Base-by-base conservation (phyloP, 2,888 invertebrate genomes). In the Antheraea assamensis region DNA sequence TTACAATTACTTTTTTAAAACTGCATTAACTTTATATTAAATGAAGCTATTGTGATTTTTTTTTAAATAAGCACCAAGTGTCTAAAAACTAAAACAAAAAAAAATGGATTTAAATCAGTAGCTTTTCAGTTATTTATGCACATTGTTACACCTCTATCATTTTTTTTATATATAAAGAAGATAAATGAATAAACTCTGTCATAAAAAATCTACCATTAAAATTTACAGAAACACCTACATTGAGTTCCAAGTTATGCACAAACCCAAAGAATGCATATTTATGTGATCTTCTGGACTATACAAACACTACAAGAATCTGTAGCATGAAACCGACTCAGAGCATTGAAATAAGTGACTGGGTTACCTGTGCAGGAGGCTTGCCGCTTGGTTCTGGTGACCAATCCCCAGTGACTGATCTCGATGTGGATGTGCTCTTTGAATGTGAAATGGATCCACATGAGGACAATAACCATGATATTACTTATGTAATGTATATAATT, bases 221-320 rank as follows among this genome's bases (percentile, higher is more conserved):
- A 24, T 72, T 91, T 92, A 58, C 89, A 94, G 94, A 94, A 90
- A 93, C 94, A 61, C 94, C 94, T 70, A 93, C 94, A 73, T 81
- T 95, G 71, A 95, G 95, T 82, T 95, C 95, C 52, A 91, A 91
- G 80, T 84, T 95, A 19, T 95, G 96, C 80, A 91, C 88, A 72
- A 95, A 95, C 84, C 95, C 95, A 73, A 93, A 90, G 81, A 91
- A 92, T 85, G 95, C 95, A 75, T 95, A 95, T 84, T 89, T 96
- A 13, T 96, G 96, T 84, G 96, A 97, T 87, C 89, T 97, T 24
- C 79, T 94, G 74, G 94, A 94, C 76, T 94, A 94, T 74, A 94
- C 94, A 31, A 93, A 93, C 77, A 85, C 93, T 2, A 93, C 93
- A 49, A 87, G 94, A 72, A 92, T 94, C 81, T 94, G 94, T 78